Conservation (phyloP, 2,113 vertebrate species). For the Brachyhypopomus gauderio region DNA sequence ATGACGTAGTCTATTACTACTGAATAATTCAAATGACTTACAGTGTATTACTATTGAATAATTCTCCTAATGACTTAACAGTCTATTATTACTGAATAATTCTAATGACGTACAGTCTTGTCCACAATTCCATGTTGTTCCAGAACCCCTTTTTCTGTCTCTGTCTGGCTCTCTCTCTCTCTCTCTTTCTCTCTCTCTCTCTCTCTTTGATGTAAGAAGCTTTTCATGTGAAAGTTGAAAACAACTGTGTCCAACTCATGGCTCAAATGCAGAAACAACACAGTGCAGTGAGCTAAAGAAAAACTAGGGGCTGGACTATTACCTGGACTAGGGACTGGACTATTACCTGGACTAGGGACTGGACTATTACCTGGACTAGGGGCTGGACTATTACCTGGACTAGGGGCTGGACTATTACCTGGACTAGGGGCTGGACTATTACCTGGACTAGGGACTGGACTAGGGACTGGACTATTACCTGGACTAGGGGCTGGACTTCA, state of each 20-base stretch:
- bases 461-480: no score
- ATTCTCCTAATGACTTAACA: slow-evolving; percentile 10
- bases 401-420: no score
- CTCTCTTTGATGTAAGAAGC: slow-evolving; percentile 19
- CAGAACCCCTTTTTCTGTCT: not conserved
- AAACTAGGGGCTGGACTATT: not conserved
- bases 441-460: no score
- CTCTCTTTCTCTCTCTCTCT: not conserved
- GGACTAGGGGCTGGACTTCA: no score
- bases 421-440: no score
- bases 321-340: no score
- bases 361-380: no score
- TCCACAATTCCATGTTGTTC: slow-evolving; percentile 8
- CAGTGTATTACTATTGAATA: slow-evolving; percentile 27
- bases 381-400: no score
- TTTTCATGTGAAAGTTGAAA: slow-evolving; percentile 26
- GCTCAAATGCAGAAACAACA: slow-evolving; percentile 7
- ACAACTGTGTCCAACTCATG: slow-evolving; percentile 19
- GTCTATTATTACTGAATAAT: slow-evolving; percentile 31
- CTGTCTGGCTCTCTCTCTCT: not conserved
- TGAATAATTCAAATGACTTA: no score
- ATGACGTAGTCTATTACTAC: no score
- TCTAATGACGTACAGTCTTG: slow-evolving; percentile 6
- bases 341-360: no score
- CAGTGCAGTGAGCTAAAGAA: not conserved